Evolutionary conservation across 2,888 invertebrate species (phyloP).

Genomic region (Chymomyza caudatula): DNA sequence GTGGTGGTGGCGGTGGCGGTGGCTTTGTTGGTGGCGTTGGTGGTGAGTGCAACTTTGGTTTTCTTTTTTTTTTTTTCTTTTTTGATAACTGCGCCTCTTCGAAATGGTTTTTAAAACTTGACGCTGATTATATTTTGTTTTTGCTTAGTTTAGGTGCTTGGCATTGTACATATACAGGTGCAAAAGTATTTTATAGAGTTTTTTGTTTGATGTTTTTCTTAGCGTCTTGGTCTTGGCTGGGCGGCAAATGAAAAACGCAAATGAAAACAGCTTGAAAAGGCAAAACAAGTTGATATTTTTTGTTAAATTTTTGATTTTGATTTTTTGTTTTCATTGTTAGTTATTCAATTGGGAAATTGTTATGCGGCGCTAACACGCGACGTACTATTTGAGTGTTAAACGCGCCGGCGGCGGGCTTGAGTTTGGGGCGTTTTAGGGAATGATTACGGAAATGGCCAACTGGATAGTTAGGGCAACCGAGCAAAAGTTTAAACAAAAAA

Average conservation of each 20-base stretch:
- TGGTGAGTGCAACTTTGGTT: conserved; percentile 11
- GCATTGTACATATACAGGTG: conserved; percentile 14
- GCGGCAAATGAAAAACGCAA: conserved; percentile 23
- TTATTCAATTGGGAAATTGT: conserved; percentile 27
- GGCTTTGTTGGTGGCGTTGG: conserved; percentile 28
- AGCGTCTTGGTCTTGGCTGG: not conserved
- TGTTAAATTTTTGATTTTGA: conserved; percentile 1
- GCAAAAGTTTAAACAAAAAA: conserved; percentile 40
- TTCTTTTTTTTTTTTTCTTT: not conserved
- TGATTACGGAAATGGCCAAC: too few relatives aligned
- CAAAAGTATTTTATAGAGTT: conserved; percentile 2
- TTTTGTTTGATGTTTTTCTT: not conserved
- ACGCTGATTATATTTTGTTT: conserved; percentile 9
- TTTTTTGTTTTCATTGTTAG: not conserved
- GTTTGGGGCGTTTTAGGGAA: too few relatives aligned
- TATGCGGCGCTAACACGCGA: conserved; percentile 23
- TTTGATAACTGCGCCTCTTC: not conserved
- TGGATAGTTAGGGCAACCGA: not conserved
- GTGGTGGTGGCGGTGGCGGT: conserved; percentile 8
- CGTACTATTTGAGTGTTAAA: not conserved
- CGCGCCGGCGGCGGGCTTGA: too few relatives aligned
- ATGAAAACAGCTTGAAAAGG: not conserved
- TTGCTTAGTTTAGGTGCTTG: not conserved
- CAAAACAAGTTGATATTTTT: not conserved
- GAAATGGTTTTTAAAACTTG: not conserved